Evolutionary conservation across 1,140 invertebrate species (phyloP), one percentile per base, ranked within the genome.

Genomic region (Wasmannia auropunctata): DNA sequence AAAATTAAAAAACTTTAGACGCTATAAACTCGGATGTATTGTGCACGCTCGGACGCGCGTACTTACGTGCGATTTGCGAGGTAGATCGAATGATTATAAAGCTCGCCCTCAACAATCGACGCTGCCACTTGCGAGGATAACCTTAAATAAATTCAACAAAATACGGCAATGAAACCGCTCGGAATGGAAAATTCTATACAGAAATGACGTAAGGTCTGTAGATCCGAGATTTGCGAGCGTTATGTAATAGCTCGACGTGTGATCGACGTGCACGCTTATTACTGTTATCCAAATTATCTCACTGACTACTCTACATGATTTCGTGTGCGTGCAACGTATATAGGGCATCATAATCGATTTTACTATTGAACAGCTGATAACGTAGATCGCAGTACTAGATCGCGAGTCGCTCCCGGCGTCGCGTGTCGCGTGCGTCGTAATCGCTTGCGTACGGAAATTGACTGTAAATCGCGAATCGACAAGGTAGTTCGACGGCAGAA

Each of bases 1-100:
- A 72, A 86, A 88, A 90, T 90, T 49, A 86, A 90, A 90, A 88
- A 90, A 90, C 56, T 90, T 90, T 83, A 10, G 46, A 79, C 37
- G 34, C 31, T 25, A 49, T 69, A 75, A 3, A 75, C 7, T 43
- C 40, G 25, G 8, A 63, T 3, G 43, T 46, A 77, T 46, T 77
- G 56, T 62, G 56, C 11, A 46, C 19, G 16, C 4, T 63, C 14
- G 10, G 0, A 1, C 7, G 14, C 43, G 43, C 3, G 16, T 65
- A 34, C 8, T 25, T 37, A 22, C 7, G 3, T 19, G 31, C 22
- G 10, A 7, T 54, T 54, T 16, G 1, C 6, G 1, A 40, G 11
- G 7, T 6, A 40, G 11, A 2, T 43, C 2, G 25, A 37, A 7
- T 40, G 54, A 60, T 75, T 43, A n/a, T n/a, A 76, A 40, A 76